Conservation (phyloP, 2,113 vertebrate genomes). For the Chiloscyllium plagiosum region DNA sequence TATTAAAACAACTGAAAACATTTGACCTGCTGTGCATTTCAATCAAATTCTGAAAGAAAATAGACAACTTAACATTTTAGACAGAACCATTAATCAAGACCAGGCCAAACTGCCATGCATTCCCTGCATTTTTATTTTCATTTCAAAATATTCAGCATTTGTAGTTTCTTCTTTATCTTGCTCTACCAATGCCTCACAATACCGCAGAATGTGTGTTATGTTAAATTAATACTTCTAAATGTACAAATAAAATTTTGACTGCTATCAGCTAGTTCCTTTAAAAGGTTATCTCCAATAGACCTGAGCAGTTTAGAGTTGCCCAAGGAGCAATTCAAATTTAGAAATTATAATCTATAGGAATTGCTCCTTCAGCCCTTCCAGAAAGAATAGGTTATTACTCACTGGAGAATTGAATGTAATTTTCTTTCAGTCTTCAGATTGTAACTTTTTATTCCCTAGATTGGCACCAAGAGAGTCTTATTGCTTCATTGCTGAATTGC, state of each 20-base stretch:
- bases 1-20: not conserved
- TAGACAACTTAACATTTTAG: not conserved
- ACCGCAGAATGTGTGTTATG: not conserved
- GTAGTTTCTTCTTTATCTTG: not conserved
- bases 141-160: not conserved
- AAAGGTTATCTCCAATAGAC: not conserved
- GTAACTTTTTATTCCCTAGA: not conserved
- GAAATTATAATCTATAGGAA: not conserved
- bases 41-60: slow-evolving; percentile 11
- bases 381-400: not conserved
- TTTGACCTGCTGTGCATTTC: not conserved
- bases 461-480: not conserved
- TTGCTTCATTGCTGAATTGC: not conserved
- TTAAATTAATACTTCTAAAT: not conserved
- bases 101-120: not conserved
- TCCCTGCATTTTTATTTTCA: not conserved
- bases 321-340: not conserved
- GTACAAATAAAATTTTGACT: not conserved
- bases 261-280: not conserved
- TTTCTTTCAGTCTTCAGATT: not conserved
- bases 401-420: not conserved
- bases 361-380: not conserved
- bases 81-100: not conserved
- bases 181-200: not conserved
- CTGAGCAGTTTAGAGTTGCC: not conserved